Evolutionary conservation across 1,140 invertebrate species (phyloP).

Genomic region (Triops longicaudatus): DNA sequence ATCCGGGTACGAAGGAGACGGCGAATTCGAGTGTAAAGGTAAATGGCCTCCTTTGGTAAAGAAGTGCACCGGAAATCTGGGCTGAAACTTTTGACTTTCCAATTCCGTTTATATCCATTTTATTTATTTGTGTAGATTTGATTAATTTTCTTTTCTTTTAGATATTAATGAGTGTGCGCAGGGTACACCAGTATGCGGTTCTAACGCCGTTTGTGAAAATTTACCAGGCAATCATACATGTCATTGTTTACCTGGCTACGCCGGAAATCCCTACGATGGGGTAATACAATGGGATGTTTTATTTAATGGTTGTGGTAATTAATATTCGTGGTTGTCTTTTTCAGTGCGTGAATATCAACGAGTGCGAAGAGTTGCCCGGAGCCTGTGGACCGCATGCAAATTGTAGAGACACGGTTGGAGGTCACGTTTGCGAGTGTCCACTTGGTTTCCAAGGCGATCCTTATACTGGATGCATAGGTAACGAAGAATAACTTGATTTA

Average conservation of each 20-base stretch:
- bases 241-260: slow-evolving; percentile 67
- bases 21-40: slow-evolving; percentile 71
- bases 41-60: slow-evolving; percentile 33
- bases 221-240: slow-evolving; percentile 81
- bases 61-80: background rate
- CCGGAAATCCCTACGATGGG: slow-evolving; percentile 74
- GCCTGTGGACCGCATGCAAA: slow-evolving; percentile 68
- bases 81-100: background rate
- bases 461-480: slow-evolving; percentile 54
- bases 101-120: background rate
- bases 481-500: slow-evolving; percentile 46
- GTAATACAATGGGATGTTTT: slow-evolving; percentile 33
- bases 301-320: background rate
- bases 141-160: slow-evolving; percentile 37
- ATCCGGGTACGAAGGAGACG: slow-evolving; percentile 78
- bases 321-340: slow-evolving; percentile 12
- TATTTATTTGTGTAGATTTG: background rate
- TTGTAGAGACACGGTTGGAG: slow-evolving; percentile 68
- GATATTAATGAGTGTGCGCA: slow-evolving; percentile 76
- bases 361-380: slow-evolving; percentile 56
- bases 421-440: slow-evolving; percentile 71
- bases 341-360: slow-evolving; percentile 73
- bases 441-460: slow-evolving; percentile 66
- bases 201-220: slow-evolving; percentile 71
- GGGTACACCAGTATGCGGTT: slow-evolving; percentile 64